Evolutionary conservation across 2,113 vertebrate genomes (phyloP).

Genomic region (Lynx canadensis): DNA sequence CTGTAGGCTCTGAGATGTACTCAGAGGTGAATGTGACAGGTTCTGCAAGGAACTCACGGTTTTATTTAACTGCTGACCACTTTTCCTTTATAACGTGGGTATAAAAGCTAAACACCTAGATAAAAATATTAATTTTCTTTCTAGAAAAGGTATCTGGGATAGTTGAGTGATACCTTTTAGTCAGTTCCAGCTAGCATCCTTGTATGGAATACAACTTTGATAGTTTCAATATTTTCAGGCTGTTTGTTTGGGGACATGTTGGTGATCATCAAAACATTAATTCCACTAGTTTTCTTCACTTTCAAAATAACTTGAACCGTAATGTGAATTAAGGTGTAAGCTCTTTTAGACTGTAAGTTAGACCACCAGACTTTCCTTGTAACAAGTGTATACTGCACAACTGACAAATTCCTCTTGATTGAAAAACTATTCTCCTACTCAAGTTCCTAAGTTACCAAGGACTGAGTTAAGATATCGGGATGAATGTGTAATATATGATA

Average conservation of each 20-base stretch:
- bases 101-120: neutral
- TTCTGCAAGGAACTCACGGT: neutral
- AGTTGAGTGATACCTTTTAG: neutral
- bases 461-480: neutral
- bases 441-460: neutral
- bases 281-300: neutral
- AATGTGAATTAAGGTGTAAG: neutral
- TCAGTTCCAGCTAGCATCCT: neutral
- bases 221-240: neutral
- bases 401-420: neutral
- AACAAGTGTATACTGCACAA: neutral
- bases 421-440: neutral
- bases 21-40: neutral
- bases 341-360: neutral
- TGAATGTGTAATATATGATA: neutral
- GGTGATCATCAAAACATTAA: neutral
- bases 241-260: neutral
- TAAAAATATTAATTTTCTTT: conserved; percentile 13
- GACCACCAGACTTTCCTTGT: neutral
- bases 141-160: neutral
- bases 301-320: conserved; percentile 24
- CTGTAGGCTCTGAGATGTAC: neutral
- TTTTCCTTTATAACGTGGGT: neutral
- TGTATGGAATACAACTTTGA: neutral
- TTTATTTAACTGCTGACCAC: neutral